phyloP scores from a whole-genome alignment of 2,113 vertebrate species.

The Bubo blakistoni region DNA sequence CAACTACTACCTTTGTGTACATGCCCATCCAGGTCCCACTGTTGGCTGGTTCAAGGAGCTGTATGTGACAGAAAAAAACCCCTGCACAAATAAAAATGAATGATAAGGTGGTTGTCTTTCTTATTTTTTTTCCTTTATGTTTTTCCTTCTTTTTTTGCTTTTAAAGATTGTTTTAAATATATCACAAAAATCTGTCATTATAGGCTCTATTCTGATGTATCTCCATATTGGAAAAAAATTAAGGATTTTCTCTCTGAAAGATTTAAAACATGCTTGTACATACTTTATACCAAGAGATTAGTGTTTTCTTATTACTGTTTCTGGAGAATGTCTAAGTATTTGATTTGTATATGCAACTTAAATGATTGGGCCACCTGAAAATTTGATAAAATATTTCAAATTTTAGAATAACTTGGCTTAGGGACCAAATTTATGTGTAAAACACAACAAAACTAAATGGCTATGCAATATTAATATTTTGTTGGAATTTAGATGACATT shows the following conservation, averaged over 20 bases:
- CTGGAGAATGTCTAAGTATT: not conserved
- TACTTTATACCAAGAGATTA: not conserved
- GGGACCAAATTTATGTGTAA: not conserved
- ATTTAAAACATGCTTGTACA: not conserved
- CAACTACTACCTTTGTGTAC: not conserved
- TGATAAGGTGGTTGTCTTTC: not conserved
- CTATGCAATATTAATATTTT: not conserved
- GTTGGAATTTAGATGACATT: not conserved
- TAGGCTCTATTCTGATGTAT: not conserved
- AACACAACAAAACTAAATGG: not conserved
- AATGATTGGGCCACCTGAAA: not conserved
- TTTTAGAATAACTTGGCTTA: not conserved
- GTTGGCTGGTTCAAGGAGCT: not conserved
- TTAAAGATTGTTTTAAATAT: not conserved
- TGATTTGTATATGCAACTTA: not conserved
- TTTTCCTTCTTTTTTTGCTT: not conserved
- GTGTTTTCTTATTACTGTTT: not conserved
- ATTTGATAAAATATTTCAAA: not conserved
- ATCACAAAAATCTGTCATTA: not conserved
- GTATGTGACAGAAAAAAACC: fast-evolving
- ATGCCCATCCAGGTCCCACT: not conserved
- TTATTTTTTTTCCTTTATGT: too few species aligned
- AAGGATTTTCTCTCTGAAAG: not conserved
- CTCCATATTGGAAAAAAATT: not conserved
- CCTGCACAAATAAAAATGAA: not conserved